Percentiles rank a stretch among this genome's conserved stretches.
These are phyloP conservation scores for Typhlichthys eigenmanni DNA, from an alignment of 2,797 vertebrate genomes.

Conservation along the genomic window DNA sequence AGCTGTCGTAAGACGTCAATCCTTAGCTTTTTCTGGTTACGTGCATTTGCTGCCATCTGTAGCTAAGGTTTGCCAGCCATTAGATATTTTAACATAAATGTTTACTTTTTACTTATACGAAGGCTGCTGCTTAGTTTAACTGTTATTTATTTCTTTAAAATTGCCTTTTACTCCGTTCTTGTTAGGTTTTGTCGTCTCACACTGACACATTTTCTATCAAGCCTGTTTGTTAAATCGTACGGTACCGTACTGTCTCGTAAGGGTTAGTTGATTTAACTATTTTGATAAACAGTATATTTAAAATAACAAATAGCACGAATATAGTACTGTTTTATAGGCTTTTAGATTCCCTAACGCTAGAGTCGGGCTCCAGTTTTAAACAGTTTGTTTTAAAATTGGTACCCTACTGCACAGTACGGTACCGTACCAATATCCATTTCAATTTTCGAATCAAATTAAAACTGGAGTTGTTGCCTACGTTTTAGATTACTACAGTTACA, in stretches of 20 bases:
- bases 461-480: no score
- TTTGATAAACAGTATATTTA: not conserved
- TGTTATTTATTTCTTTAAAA: not conserved
- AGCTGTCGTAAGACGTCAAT: slow-evolving; percentile 46
- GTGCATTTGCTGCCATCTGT: slow-evolving; percentile 22
- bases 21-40: slow-evolving; percentile 15
- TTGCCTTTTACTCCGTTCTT: not conserved
- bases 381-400: no score
- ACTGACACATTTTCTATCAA: no score
- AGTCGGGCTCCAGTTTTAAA: not conserved
- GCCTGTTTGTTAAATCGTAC: no score
- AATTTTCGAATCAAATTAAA: no score
- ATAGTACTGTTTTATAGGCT: not conserved
- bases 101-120: not conserved
- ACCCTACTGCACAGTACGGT: no score
- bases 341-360: not conserved
- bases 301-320: not conserved
- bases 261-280: slow-evolving; percentile 2
- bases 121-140: no score
- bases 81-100: not conserved
- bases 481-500: no score
- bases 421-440: no score
- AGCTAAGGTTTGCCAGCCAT: rapidly evolving
- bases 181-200: no score
- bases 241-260: no score